Evolutionary conservation across 1,140 invertebrate species (phyloP).

Genomic region (Caerostris darwini): DNA sequence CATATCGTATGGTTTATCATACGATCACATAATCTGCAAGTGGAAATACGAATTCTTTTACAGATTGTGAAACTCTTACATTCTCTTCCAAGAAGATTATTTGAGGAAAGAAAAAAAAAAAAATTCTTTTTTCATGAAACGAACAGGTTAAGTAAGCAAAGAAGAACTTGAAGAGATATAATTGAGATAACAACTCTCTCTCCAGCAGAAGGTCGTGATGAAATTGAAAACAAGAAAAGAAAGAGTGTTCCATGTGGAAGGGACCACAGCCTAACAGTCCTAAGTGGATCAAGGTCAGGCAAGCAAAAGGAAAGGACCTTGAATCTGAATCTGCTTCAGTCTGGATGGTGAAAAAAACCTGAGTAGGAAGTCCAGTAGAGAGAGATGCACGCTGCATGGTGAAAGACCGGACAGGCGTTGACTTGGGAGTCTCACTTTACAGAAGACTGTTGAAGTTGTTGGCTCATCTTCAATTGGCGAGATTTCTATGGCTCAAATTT

Average conservation of each 20-base stretch:
- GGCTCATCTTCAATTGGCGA: no score
- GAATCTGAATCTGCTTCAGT: constrained; percentile 1
- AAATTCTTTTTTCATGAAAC: neutral
- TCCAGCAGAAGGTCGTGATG: constrained; percentile 56
- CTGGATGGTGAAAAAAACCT: neutral
- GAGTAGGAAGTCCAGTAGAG: neutral
- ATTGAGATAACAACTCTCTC: constrained; percentile 16
- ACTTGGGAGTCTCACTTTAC: constrained; percentile 9
- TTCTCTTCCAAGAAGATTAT: no score
- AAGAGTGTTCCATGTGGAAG: constrained; percentile 15
- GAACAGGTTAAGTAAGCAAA: constrained; percentile 5
- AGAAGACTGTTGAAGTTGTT: no score
- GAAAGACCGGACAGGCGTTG: constrained; percentile 68
- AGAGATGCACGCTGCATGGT: constrained; percentile 25
- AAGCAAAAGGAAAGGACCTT: constrained; percentile 32
- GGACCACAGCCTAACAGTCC: neutral
- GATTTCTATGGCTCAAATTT: no score
- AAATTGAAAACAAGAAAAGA: constrained; percentile 54
- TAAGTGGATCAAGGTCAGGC: constrained; percentile 73
- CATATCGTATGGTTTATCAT: no score
- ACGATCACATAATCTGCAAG: no score
- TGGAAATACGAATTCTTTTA: no score
- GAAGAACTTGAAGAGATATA: neutral
- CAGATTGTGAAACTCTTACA: no score
- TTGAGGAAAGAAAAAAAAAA: no score